Evolutionary conservation across 2,888 invertebrate genomes (phyloP).

Genomic region (Acanthococcus lagerstroemiae): DNA sequence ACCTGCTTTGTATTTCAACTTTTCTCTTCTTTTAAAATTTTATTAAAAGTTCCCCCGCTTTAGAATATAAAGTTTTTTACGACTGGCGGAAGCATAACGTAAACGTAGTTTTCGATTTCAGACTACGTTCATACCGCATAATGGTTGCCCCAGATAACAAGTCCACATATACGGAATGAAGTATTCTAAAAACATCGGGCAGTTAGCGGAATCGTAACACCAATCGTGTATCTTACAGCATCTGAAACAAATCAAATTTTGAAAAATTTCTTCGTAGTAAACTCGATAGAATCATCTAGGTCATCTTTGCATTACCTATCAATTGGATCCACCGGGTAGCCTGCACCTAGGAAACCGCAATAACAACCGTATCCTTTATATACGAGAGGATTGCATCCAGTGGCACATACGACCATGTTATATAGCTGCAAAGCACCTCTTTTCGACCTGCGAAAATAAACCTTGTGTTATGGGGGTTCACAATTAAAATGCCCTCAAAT

Average conservation of each 20-base stretch:
- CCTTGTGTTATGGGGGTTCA: too few relatives aligned
- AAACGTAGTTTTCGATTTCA: background rate
- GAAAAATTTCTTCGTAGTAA: background rate
- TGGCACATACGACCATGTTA: slow-evolving; percentile 76
- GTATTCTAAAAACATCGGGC: slow-evolving; percentile 70
- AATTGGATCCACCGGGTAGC: slow-evolving; percentile 67
- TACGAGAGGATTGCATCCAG: slow-evolving; percentile 69
- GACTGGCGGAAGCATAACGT: too few relatives aligned
- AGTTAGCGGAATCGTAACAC: slow-evolving; percentile 70
- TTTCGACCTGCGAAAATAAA: slow-evolving; percentile 56
- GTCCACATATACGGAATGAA: slow-evolving; percentile 82
- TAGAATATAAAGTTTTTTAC: too few relatives aligned
- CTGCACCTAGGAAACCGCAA: slow-evolving; percentile 76
- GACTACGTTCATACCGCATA: slow-evolving; percentile 71
- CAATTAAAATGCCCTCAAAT: background rate
- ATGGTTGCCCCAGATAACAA: slow-evolving; percentile 64
- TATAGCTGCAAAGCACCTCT: slow-evolving; percentile 69
- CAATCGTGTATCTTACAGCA: slow-evolving; percentile 79
- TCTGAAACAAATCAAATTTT: slow-evolving; percentile 43
- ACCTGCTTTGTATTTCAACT: too few relatives aligned
- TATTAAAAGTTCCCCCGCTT: too few relatives aligned
- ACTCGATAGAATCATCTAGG: background rate
- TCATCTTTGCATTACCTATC: too few relatives aligned
- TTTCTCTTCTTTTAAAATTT: too few relatives aligned
- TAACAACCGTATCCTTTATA: slow-evolving; percentile 82